Evolutionary conservation across 2,113 vertebrate genomes (phyloP).

Genomic region (Sapayoa aenigma): DNA sequence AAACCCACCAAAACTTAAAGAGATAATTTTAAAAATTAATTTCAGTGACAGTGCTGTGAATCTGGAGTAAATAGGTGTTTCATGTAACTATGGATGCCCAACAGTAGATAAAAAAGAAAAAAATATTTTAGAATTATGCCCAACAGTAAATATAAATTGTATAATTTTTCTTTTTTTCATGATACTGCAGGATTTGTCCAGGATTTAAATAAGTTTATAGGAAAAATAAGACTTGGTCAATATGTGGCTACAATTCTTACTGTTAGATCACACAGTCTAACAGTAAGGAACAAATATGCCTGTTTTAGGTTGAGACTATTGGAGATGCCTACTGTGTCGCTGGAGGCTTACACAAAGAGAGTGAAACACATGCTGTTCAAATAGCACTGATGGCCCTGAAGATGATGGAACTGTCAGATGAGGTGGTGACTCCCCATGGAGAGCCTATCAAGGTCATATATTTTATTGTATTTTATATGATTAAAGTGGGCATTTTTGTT

Average conservation of each 20-base stretch:
- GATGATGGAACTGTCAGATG: slow-evolving; percentile 96
- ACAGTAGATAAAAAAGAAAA: neutral
- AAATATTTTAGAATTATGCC: neutral
- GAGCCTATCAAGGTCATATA: slow-evolving; percentile 89
- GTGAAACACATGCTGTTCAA: slow-evolving; percentile 89
- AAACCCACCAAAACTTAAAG: neutral
- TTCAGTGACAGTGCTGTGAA: neutral
- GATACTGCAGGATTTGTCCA: neutral
- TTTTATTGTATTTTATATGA: neutral
- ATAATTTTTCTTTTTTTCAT: neutral
- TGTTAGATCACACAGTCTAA: neutral
- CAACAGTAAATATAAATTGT: neutral
- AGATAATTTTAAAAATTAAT: neutral
- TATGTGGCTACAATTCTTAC: neutral
- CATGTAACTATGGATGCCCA: neutral
- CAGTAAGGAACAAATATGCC: neutral
- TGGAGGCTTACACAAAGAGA: slow-evolving; percentile 93
- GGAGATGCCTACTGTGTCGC: slow-evolving; percentile 98
- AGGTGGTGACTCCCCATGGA: slow-evolving; percentile 92
- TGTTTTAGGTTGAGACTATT: slow-evolving; percentile 93
- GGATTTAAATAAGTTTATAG: neutral
- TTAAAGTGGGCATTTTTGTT: neutral
- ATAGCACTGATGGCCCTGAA: slow-evolving; percentile 95
- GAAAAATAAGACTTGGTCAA: neutral
- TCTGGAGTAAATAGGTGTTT: neutral